Evolutionary conservation across 1,140 invertebrate species (phyloP).

Genomic region (Dinothrombium tinctorium): DNA sequence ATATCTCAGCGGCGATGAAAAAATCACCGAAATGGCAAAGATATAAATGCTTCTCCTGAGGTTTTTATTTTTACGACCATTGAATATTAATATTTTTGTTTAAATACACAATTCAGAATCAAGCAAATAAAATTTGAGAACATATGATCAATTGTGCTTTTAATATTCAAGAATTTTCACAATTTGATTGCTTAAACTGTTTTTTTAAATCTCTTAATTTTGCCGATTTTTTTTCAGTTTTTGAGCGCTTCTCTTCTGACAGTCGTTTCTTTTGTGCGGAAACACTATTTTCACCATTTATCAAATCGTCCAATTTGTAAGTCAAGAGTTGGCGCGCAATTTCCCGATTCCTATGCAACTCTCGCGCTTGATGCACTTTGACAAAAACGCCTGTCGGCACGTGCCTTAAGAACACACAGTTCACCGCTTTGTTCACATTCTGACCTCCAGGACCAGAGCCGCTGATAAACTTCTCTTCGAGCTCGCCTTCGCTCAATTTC

Average conservation of each 20-base stretch:
- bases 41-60: too few relatives aligned
- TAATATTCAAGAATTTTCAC: too few relatives aligned
- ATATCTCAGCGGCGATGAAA: too few relatives aligned
- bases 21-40: too few relatives aligned
- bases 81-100: too few relatives aligned
- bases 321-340: slow-evolving; percentile 38
- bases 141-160: too few relatives aligned
- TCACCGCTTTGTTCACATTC: slow-evolving; percentile 55
- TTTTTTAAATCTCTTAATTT: slow-evolving; percentile 24
- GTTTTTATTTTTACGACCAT: too few relatives aligned
- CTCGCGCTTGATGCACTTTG: slow-evolving; percentile 54
- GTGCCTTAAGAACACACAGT: slow-evolving; percentile 59
- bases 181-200: too few relatives aligned
- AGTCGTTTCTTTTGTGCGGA: slow-evolving; percentile 35
- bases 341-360: slow-evolving; percentile 43
- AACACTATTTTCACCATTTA: slow-evolving; percentile 46
- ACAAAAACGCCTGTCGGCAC: slow-evolving; percentile 44
- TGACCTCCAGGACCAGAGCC: slow-evolving; percentile 70
- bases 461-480: slow-evolving; percentile 49
- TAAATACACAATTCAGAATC: too few relatives aligned
- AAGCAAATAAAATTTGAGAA: too few relatives aligned
- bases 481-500: slow-evolving; percentile 40
- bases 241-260: slow-evolving; percentile 22
- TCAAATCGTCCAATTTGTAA: slow-evolving; percentile 40
- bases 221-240: slow-evolving; percentile 20